Percentiles rank a stretch among this genome's conserved stretches.
Evolutionary conservation across 2,113 vertebrate species (phyloP).

Genomic region (Cheilinus undulatus): DNA sequence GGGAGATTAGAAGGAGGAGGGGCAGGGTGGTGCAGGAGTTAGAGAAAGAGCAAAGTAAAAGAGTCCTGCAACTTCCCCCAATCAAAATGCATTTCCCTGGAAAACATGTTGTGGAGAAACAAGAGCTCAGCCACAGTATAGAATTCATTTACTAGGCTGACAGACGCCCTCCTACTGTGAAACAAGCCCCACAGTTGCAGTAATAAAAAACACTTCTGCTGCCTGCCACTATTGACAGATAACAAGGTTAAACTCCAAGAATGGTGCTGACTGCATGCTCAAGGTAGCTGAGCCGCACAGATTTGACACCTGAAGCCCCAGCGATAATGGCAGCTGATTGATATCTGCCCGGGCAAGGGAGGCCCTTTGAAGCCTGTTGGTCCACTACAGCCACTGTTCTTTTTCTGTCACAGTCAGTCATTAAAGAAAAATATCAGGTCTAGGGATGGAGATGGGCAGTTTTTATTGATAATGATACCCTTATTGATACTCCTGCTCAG

Average conservation of each 20-base stretch:
- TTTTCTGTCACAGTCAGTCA: slow-evolving; percentile 29
- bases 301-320: slow-evolving; percentile 76
- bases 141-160: slow-evolving; percentile 61
- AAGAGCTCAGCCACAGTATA: slow-evolving; percentile 60
- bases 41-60: slow-evolving; percentile 1
- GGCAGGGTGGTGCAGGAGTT: slow-evolving; percentile 15
- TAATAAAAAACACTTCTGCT: slow-evolving; percentile 65
- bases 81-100: slow-evolving; percentile 55
- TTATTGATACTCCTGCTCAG: too few relatives aligned
- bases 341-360: slow-evolving; percentile 54
- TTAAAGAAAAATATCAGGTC: slow-evolving; percentile 27
- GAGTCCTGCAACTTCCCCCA: slow-evolving; percentile 47
- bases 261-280: slow-evolving; percentile 63
- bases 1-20: slow-evolving; percentile 34
- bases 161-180: slow-evolving; percentile 62
- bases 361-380: slow-evolving; percentile 36
- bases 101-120: slow-evolving; percentile 41
- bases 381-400: slow-evolving; percentile 19
- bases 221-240: slow-evolving; percentile 72
- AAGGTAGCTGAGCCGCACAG: slow-evolving; percentile 51
- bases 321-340: slow-evolving; percentile 70
- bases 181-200: slow-evolving; percentile 52
- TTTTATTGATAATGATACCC: too few relatives aligned
- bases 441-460: too few relatives aligned
- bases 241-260: slow-evolving; percentile 76